Evolutionary conservation across 2,797 vertebrate genomes (phyloP), one percentile per base, ranked within the genome.

Genomic region (Mastacembelus armatus): DNA sequence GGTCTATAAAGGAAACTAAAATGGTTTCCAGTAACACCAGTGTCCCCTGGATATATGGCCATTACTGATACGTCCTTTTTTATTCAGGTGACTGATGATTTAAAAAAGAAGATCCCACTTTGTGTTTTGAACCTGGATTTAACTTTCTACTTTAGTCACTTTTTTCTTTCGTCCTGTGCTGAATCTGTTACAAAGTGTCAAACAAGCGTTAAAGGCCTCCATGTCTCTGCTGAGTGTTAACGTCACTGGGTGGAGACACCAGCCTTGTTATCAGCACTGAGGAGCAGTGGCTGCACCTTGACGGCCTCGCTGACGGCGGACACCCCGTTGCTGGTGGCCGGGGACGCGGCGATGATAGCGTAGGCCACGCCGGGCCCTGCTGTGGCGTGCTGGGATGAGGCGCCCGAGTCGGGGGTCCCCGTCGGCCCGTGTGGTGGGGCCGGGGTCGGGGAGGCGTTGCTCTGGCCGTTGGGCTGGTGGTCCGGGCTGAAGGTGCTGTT

Each of bases 261-360:
- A 42, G 95, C 96, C 95, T 96, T 95, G 89, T 89, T 95, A 86
- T 97, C 94, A 1, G 95, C 73, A 11, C 94, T 96, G 88, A 95
- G 93, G 86, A 96, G 92, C 39, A 95, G 93, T 0, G 95, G 95
- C 70, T 94, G 94, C 59, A 97, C 96, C 85, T 96, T 96, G 76
- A 98, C 92, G 48, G 93, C 87, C 63, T 99, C 96, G 16, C 87
- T 94, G 87, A 94, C 92, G 64, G 93, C 81, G 0, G 96, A 93
- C 75, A 95, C 89, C 0, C 93, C 73, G 2, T 93, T 79, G 0
- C 92, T 56, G 14, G 92, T 36, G n/a, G 94, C 88, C 43, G 96
- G 92, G 2, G 96, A 94, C n/a, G 96, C 91, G 65, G 98, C 95
- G 83, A 99, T 96, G 91, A 99, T 96, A 92, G 97, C 96, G 10